These are phyloP conservation scores for Sinotaia quadrata DNA, from an alignment of 2,888 invertebrate species.

Conservation along the genomic window DNA sequence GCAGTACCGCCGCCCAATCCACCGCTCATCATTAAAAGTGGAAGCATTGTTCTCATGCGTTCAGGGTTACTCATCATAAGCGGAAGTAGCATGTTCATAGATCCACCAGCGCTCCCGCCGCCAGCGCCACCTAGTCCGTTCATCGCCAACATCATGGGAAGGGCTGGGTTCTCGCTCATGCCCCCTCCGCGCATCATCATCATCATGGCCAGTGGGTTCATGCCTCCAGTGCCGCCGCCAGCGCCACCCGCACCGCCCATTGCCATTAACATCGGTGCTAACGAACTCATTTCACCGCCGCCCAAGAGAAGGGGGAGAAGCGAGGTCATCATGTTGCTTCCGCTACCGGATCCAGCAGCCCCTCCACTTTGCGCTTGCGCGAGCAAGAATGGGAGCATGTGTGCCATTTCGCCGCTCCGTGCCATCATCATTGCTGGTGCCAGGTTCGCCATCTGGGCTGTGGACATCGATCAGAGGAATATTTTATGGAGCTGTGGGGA, in stretches of 20 bases:
- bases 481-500: too few relatives aligned
- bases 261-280: background rate
- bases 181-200: background rate
- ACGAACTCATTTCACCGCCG: too few relatives aligned
- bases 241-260: background rate
- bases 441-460: background rate
- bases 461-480: too few relatives aligned
- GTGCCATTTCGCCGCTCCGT: conserved; percentile 14
- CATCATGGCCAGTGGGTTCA: conserved; percentile 4
- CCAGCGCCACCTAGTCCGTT: conserved; percentile 14
- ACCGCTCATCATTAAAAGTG: conserved; percentile 7
- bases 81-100: background rate
- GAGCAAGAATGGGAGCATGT: conserved; percentile 17
- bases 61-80: background rate
- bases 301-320: conserved; percentile 10
- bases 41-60: background rate
- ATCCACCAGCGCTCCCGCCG: conserved; percentile 1
- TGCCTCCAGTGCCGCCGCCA: background rate
- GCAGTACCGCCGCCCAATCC: background rate
- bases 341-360: background rate
- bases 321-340: background rate
- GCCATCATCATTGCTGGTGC: conserved; percentile 3
- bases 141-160: conserved; percentile 1
- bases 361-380: background rate
- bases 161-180: conserved; percentile 10